These are phyloP conservation scores for Pangasianodon gigas DNA, from an alignment of 2,113 vertebrate genomes.

Conservation along the genomic window DNA sequence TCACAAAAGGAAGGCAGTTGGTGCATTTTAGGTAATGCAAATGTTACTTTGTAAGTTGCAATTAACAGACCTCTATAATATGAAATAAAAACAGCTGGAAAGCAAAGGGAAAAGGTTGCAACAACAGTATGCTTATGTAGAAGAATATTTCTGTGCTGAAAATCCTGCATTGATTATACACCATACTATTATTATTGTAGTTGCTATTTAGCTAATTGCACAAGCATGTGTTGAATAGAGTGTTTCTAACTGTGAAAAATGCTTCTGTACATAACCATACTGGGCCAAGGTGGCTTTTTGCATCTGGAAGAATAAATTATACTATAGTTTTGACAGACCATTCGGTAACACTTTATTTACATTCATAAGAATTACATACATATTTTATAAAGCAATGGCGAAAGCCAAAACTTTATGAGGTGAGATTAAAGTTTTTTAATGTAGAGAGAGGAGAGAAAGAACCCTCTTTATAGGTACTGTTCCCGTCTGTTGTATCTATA, in stretches of 20 bases:
- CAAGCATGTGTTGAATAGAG: background rate
- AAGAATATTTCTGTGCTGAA: background rate
- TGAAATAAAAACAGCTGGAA: background rate
- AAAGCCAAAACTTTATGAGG: background rate
- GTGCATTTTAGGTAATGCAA: background rate
- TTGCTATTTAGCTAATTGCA: slow-evolving; percentile 3
- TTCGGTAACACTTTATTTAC: background rate
- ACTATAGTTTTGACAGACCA: too few relatives aligned
- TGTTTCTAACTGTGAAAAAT: background rate
- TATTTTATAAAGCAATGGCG: background rate
- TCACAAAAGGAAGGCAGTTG: background rate
- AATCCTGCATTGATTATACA: background rate
- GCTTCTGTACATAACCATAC: background rate
- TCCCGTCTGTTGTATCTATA: background rate
- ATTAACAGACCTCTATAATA: background rate
- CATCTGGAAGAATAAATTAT: background rate
- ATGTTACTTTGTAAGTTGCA: background rate
- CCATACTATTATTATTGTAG: background rate
- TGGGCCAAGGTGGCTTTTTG: slow-evolving; percentile 1
- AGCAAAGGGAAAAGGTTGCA: background rate
- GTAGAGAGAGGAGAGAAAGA: background rate
- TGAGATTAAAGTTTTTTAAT: background rate
- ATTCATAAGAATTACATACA: background rate
- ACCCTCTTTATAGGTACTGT: background rate
- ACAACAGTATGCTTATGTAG: background rate